A percentile compares a stretch with the other conserved stretches of the same genome.
These are phyloP conservation scores for Pseudachorutes palmiensis DNA, from an alignment of 1,140 invertebrate species.

Conservation along the genomic window DNA sequence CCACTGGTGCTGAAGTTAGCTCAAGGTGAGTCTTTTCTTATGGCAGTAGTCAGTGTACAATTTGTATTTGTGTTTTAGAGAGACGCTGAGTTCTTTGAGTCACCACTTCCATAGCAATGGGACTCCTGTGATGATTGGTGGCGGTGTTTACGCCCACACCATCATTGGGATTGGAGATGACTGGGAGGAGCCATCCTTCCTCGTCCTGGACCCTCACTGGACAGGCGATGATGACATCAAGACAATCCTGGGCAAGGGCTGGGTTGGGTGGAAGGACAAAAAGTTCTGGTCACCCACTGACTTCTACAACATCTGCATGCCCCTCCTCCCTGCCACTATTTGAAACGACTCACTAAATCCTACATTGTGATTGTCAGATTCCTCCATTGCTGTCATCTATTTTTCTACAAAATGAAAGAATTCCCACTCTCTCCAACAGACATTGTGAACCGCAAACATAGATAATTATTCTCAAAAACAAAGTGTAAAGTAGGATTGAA, in stretches of 20 bases:
- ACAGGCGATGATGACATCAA: conserved; percentile 69
- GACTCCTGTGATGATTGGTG: conserved; percentile 97
- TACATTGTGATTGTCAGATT: too few relatives aligned
- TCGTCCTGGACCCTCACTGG: conserved; percentile 97
- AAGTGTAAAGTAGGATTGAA: too few relatives aligned
- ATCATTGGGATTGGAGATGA: conserved; percentile 89
- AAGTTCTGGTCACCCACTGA: conserved; percentile 86
- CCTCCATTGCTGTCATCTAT: too few relatives aligned
- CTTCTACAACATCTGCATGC: conserved; percentile 93
- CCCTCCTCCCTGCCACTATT: conserved; percentile 46
- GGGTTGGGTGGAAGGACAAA: conserved; percentile 86
- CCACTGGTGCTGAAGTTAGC: conserved; percentile 72
- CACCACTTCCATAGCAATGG: conserved; percentile 85
- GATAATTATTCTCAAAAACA: too few relatives aligned
- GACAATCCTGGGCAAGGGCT: conserved; percentile 68
- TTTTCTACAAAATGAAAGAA: too few relatives aligned
- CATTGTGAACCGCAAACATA: too few relatives aligned
- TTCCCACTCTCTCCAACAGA: too few relatives aligned
- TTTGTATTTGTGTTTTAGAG: background rate
- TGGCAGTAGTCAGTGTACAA: too few relatives aligned
- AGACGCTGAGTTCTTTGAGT: background rate
- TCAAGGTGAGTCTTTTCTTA: conserved; percentile 46
- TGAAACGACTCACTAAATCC: conserved; percentile 14
- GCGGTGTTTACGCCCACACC: conserved; percentile 94
- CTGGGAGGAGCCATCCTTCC: conserved; percentile 64